phyloP scores from a whole-genome alignment of 2,113 vertebrate species.

The Tichodroma muraria region DNA sequence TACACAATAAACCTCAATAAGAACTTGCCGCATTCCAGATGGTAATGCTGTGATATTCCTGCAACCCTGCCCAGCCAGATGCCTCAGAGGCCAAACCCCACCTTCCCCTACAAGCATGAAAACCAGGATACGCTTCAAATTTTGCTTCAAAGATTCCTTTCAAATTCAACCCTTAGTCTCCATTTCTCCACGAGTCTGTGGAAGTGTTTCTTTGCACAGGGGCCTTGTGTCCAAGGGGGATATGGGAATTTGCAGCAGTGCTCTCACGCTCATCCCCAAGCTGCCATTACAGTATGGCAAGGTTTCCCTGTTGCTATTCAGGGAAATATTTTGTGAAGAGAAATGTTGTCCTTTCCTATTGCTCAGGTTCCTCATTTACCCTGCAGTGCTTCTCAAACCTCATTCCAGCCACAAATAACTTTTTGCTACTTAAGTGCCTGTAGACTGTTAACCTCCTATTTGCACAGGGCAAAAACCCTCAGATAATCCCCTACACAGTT shows the following conservation, averaged over 20 bases:
- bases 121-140: neutral
- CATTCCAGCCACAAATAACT: neutral
- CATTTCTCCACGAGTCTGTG: neutral
- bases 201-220: neutral
- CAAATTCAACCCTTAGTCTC: neutral
- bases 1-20: neutral
- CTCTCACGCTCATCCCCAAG: neutral
- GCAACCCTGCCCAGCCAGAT: neutral
- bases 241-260: neutral
- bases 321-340: neutral
- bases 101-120: neutral
- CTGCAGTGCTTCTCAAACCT: neutral
- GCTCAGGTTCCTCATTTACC: neutral
- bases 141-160: neutral
- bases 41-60: neutral
- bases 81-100: neutral
- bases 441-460: neutral
- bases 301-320: neutral
- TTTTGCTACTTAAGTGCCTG: neutral
- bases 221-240: accelerated
- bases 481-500: neutral
- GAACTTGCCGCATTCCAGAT: neutral
- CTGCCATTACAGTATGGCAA: neutral
- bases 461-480: neutral
- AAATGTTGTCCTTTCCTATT: neutral